Base-by-base conservation (phyloP, 2,797 vertebrate species). In the Amblyopsis hoosieri region DNA sequence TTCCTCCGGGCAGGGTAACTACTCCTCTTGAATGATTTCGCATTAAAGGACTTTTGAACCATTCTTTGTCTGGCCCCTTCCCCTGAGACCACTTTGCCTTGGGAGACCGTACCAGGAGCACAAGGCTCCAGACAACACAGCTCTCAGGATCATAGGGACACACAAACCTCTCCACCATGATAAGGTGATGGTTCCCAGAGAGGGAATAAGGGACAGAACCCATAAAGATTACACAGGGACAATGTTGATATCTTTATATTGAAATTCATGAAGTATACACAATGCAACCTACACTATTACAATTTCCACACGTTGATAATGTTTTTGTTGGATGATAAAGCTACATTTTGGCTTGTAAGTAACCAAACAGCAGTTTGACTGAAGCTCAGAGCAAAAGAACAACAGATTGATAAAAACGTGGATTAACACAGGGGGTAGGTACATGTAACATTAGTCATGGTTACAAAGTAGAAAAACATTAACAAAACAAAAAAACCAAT, bases 241-340 rank as follows among this genome's bases (percentile, higher is more conserved):
- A 65, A 73, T 88, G 86, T 87, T 74, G 74, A 87, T 85, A 85
- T 75, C 81, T 93, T 97, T 97, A 97, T 98, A 95, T 93, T 95
- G 95, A 93, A 95, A 88, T 92, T 92, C 90, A 93, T 95, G 91
- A 94, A 92, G 93, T 94, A 90, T 95, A 96, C 94, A 97, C 94
- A 95, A 93, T 91, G 94, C 91, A 92, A 90, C 85, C 94, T 96
- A 97, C 86, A 93, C 94, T 95, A 96, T 90, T 92, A 98, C 94
- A 94, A 94, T 89, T 87, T 95, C 91, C 94, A 97, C 96, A 91
- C 92, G 79, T 73, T 80, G 87, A 91, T 93, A 94, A 94, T 92
- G 92, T 69, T 77, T 77, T 81, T 64, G 72, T 75, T 89, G 87
- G 89, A 94, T 93, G 91, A 85, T 76, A 71, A 92, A 94, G 93